Conservation (phyloP, 2,888 invertebrate genomes). For the Lasioglossum pauxillum region DNA sequence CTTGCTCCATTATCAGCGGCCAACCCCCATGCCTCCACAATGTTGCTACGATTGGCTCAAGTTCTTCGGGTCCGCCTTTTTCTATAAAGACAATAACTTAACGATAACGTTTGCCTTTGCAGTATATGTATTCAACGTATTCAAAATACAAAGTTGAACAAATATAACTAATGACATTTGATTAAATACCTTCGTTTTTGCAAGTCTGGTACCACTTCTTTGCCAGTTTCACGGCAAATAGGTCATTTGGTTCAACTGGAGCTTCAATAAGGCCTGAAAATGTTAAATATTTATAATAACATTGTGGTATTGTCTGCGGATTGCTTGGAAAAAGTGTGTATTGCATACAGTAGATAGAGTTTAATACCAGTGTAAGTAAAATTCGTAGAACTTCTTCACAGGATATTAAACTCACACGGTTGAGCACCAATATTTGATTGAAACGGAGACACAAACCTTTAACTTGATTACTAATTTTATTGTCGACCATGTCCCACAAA, state of each 20-base stretch:
- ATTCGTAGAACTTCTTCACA: background rate
- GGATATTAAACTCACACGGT: background rate
- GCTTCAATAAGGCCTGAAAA: background rate
- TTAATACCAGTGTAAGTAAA: background rate
- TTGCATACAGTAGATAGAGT: background rate
- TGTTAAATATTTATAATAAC: background rate
- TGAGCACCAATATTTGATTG: background rate
- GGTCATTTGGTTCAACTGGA: slow-evolving; percentile 50
- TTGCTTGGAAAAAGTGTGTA: background rate
- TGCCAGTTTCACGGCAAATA: slow-evolving; percentile 70
- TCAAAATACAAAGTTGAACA: no score
- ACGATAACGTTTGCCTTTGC: background rate
- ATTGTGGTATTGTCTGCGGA: background rate
- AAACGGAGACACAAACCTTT: background rate
- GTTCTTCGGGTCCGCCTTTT: slow-evolving; percentile 57
- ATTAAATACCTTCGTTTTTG: slow-evolving; percentile 67
- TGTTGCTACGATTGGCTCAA: slow-evolving; percentile 70
- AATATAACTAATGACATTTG: background rate
- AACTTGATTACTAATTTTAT: slow-evolving; percentile 33
- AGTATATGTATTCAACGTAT: background rate
- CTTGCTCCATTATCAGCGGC: slow-evolving; percentile 74
- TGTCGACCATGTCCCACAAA: slow-evolving; percentile 30
- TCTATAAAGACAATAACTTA: slow-evolving; percentile 33
- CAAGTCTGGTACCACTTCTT: slow-evolving; percentile 75
- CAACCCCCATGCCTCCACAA: slow-evolving; percentile 74